These are phyloP conservation scores for Villa cingulata DNA, from an alignment of 2,888 invertebrate genomes.

Conservation along the genomic window DNA sequence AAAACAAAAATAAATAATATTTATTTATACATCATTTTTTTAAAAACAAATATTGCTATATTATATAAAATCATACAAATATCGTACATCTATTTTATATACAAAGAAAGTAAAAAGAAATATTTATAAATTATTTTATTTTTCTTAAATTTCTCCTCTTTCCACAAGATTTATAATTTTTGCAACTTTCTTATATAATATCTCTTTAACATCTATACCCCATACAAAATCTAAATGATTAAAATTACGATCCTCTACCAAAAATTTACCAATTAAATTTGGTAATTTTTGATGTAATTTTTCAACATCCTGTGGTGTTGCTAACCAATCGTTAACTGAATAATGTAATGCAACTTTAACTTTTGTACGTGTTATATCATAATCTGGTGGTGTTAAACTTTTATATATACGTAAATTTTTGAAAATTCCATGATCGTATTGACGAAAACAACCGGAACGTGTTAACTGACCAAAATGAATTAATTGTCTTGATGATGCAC, in stretches of 20 bases:
- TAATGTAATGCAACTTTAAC: constrained; percentile 42
- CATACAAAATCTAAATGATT: constrained; percentile 47
- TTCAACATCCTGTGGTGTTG: constrained; percentile 43
- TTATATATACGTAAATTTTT: constrained; percentile 37
- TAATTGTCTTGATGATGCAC: constrained; percentile 38
- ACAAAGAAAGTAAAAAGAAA: too few relatives aligned
- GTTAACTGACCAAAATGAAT: constrained; percentile 40
- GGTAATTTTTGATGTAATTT: constrained; percentile 39
- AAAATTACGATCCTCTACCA: constrained; percentile 41
- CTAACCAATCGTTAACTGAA: constrained; percentile 50
- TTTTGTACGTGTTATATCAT: constrained; percentile 31
- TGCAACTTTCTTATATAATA: constrained; percentile 37
- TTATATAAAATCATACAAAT: too few relatives aligned
- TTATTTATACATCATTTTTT: too few relatives aligned
- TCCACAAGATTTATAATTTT: constrained; percentile 26
- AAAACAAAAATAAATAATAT: too few relatives aligned
- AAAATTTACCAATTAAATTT: constrained; percentile 41
- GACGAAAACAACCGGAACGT: constrained; percentile 22
- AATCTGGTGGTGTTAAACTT: constrained; percentile 31
- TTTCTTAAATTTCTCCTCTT: too few relatives aligned
- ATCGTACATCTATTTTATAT: too few relatives aligned
- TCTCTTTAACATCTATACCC: constrained; percentile 38
- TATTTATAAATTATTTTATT: too few relatives aligned
- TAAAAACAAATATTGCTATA: too few relatives aligned
- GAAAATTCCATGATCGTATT: constrained; percentile 38